phyloP scores from a whole-genome alignment of 2,113 vertebrate species.

The Alligator mississippiensis region DNA sequence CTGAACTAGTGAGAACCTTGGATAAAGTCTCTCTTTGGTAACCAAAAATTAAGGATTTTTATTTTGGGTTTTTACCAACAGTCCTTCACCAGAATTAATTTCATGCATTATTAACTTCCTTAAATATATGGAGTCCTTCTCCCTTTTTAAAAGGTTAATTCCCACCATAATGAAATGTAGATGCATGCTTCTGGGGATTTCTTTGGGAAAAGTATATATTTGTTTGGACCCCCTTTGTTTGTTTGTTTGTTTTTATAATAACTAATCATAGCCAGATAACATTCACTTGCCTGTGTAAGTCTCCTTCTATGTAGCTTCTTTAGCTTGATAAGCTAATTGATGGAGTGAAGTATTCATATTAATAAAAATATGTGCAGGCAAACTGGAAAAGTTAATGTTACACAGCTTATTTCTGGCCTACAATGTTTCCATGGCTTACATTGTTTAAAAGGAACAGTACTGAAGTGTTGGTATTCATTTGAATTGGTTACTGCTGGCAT shows the following conservation, averaged over 20 bases:
- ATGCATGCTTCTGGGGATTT: neutral
- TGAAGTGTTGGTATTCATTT: neutral
- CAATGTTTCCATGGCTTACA: neutral
- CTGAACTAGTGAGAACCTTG: neutral
- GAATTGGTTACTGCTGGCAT: neutral
- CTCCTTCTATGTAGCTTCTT: neutral
- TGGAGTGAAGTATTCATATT: neutral
- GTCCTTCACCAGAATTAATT: neutral
- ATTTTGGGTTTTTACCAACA: neutral
- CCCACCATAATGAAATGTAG: neutral
- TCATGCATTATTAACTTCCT: neutral
- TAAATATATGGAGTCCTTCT: neutral
- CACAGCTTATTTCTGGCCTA: neutral
- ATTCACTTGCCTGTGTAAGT: neutral
- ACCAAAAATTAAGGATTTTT: neutral
- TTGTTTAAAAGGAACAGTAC: neutral
- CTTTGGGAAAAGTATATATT: neutral
- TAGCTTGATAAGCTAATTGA: neutral
- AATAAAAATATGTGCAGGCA: neutral
- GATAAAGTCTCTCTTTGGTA: neutral
- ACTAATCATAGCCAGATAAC: neutral
- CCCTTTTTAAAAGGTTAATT: neutral
- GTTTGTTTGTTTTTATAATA: neutral
- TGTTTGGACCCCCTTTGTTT: neutral
- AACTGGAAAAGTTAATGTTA: neutral